Conservation (phyloP, 2,797 vertebrate genomes). For the Denticeps clupeoides region DNA sequence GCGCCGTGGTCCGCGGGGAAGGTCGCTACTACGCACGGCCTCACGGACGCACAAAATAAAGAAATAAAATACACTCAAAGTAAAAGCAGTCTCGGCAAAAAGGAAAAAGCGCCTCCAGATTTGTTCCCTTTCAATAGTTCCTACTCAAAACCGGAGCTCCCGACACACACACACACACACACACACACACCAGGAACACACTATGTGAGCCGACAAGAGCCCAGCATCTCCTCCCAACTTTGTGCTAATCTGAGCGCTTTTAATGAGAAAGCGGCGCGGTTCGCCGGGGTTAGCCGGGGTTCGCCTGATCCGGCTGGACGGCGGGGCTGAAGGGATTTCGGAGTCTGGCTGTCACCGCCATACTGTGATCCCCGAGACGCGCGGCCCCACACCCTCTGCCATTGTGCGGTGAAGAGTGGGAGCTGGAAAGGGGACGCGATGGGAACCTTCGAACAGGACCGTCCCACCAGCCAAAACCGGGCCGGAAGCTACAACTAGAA, state of each 20-base stretch:
- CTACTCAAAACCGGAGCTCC: neutral
- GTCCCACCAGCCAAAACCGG: too few species aligned
- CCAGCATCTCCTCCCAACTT: conserved; percentile 53
- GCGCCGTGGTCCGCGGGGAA: neutral
- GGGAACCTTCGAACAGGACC: too few species aligned
- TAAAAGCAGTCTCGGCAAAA: neutral
- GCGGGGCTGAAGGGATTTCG: conserved; percentile 11
- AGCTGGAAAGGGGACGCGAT: too few species aligned
- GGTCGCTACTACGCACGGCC: neutral
- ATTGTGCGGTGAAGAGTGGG: too few species aligned
- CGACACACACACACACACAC: neutral
- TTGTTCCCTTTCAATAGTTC: too few species aligned
- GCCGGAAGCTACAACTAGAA: too few species aligned
- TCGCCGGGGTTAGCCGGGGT: conserved; percentile 19
- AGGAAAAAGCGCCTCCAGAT: neutral
- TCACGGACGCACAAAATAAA: conserved; percentile 2
- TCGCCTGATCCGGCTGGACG: conserved; percentile 43
- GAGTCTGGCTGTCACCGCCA: conserved; percentile 1
- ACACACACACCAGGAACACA: neutral
- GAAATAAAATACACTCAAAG: conserved; percentile 16
- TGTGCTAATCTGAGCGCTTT: conserved; percentile 59
- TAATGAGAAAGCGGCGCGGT: conserved; percentile 50
- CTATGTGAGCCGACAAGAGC: conserved; percentile 50
- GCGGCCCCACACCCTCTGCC: too few species aligned
- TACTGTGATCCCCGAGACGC: conserved; percentile 7